These are phyloP conservation scores for Rhabdophis nuchalis DNA, from an alignment of 2,797 vertebrate genomes.

Conservation along the genomic window DNA sequence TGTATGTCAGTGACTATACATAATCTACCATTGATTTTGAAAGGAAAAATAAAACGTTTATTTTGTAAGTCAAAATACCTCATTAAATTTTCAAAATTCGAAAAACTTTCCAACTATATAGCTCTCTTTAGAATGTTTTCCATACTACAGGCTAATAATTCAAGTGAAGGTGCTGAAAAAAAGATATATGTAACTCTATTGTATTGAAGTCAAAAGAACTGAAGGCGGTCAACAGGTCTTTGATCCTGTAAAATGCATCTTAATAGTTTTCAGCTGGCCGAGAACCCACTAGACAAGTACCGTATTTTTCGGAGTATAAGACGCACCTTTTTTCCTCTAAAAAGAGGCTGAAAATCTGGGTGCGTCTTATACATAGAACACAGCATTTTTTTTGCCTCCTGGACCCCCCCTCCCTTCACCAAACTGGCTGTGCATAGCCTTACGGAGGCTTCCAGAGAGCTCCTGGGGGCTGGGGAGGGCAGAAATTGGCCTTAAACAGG, in stretches of 20 bases:
- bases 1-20: neutral
- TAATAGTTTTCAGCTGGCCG: neutral
- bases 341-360: too few species aligned
- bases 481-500: too few species aligned
- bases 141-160: neutral
- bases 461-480: too few species aligned
- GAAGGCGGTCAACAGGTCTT: neutral
- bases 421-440: too few species aligned
- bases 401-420: too few species aligned
- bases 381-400: too few species aligned
- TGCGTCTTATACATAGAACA: too few species aligned
- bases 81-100: neutral
- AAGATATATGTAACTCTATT: neutral
- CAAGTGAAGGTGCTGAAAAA: neutral
- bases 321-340: too few species aligned
- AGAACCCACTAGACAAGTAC: conserved; percentile 5
- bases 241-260: neutral
- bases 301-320: too few species aligned
- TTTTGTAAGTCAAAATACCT: neutral
- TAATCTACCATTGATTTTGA: neutral
- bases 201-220: neutral
- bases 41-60: neutral
- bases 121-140: neutral
- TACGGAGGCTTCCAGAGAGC: too few species aligned
- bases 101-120: neutral